These are phyloP conservation scores for Melikaiella ostensackeni DNA, from an alignment of 2,888 invertebrate species.

Conservation along the genomic window DNA sequence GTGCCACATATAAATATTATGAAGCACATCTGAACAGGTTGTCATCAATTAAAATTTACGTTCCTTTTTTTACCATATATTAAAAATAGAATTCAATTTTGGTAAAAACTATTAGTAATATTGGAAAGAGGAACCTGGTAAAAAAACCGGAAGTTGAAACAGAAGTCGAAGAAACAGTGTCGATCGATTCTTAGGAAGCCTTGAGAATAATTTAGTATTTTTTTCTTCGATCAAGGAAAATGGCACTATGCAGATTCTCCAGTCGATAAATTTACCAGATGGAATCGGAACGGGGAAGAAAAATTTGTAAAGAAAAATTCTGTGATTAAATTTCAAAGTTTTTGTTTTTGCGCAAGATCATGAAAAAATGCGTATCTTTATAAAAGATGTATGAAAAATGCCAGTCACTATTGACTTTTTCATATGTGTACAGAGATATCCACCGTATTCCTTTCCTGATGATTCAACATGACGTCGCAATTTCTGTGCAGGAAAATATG, in stretches of 20 bases:
- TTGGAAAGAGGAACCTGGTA: too few relatives aligned
- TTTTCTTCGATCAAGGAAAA: neutral
- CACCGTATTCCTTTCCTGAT: neutral
- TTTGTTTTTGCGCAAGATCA: too few relatives aligned
- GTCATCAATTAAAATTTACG: too few relatives aligned
- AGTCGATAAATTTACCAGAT: neutral
- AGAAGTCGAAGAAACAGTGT: too few relatives aligned
- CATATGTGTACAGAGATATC: neutral
- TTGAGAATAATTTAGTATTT: neutral
- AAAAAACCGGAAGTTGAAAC: too few relatives aligned
- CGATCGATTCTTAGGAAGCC: too few relatives aligned
- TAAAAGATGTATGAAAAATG: neutral
- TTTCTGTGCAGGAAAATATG: neutral
- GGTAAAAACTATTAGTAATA: too few relatives aligned
- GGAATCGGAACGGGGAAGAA: neutral
- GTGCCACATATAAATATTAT: too few relatives aligned
- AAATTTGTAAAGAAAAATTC: neutral
- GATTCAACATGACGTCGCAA: neutral
- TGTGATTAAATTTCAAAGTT: neutral
- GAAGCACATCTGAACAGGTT: too few relatives aligned
- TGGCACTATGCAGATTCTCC: neutral
- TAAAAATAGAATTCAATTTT: too few relatives aligned
- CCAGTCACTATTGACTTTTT: neutral
- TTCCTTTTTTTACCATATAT: too few relatives aligned
- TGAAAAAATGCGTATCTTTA: too few relatives aligned